phyloP scores from a whole-genome alignment of 2,888 invertebrate genomes.

The Oscheius myriophilus region DNA sequence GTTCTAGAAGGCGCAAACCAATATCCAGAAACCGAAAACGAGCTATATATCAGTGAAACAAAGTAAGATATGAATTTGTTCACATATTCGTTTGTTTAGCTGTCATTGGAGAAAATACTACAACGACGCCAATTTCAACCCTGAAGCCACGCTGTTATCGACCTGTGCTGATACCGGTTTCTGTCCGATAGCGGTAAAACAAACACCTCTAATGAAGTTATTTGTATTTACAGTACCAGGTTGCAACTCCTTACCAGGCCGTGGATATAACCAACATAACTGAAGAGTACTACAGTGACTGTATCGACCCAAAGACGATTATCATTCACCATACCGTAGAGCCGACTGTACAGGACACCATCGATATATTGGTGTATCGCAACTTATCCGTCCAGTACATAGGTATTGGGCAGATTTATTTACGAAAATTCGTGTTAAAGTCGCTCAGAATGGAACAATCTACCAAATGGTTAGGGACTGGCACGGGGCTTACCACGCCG shows the following conservation, averaged over 20 bases:
- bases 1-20: constrained; percentile 2
- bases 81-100: neutral
- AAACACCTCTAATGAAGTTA: no score
- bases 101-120: constrained; percentile 34
- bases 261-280: constrained; percentile 27
- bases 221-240: constrained; percentile 12
- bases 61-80: no score
- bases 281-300: constrained; percentile 8
- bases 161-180: constrained; percentile 25
- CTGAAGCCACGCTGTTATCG: neutral
- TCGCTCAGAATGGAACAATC: constrained; percentile 25
- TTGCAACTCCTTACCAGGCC: neutral
- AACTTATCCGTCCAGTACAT: constrained; percentile 27
- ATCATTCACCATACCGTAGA: constrained; percentile 28
- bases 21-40: neutral
- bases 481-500: constrained; percentile 28
- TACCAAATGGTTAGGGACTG: constrained; percentile 22
- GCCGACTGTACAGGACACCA: constrained; percentile 3
- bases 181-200: constrained; percentile 20
- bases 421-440: constrained; percentile 11
- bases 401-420: constrained; percentile 6
- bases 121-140: constrained; percentile 17
- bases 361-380: neutral
- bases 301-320: constrained; percentile 16
- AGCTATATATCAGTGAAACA: constrained; percentile 11